Evolutionary conservation across 2,797 vertebrate species (phyloP).

Genomic region (Bradypus variegatus): DNA sequence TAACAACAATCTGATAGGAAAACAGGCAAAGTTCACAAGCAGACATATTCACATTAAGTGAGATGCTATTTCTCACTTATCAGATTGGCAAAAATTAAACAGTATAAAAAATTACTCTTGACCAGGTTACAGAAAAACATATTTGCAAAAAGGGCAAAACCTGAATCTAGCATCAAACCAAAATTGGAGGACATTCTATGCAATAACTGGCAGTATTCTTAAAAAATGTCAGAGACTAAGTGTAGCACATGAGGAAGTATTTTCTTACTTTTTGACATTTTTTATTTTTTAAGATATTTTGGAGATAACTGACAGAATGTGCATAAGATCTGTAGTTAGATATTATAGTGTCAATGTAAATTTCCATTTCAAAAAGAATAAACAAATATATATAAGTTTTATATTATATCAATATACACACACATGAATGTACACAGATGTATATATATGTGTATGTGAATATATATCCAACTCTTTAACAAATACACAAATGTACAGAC

Average conservation of each 20-base stretch:
- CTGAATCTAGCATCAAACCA: neutral
- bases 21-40: neutral
- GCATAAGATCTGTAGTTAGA: neutral
- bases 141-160: neutral
- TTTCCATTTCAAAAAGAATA: slow-evolving; percentile 5
- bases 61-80: neutral
- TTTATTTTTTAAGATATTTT: neutral
- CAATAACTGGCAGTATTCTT: neutral
- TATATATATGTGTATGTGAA: neutral
- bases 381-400: neutral
- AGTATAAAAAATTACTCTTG: neutral
- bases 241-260: neutral
- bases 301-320: neutral
- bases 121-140: neutral
- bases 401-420: too few relatives aligned
- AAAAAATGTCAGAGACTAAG: neutral
- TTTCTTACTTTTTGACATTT: neutral
- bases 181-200: neutral
- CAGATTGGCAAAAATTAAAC: neutral
- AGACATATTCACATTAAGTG: neutral
- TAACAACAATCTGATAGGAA: neutral
- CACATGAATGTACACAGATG: neutral
- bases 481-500: neutral
- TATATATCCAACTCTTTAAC: neutral
- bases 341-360: neutral